Evolutionary conservation across 2,797 vertebrate species (phyloP), one percentile per base, ranked within the genome.

Genomic region (Arctocebus calabarensis): DNA sequence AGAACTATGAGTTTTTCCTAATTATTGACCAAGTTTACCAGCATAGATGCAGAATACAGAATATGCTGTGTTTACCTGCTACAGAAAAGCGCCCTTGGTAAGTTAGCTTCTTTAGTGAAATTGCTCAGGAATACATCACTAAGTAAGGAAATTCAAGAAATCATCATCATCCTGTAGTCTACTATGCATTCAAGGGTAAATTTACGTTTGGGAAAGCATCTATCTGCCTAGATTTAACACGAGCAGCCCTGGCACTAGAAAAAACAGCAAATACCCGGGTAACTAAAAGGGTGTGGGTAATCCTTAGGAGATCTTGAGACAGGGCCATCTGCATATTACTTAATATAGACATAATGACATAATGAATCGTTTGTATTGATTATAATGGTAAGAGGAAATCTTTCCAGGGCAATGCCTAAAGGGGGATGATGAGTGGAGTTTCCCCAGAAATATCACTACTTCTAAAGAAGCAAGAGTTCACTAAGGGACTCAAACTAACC

Each of bases 141-240:
- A 19, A 66, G 32, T 66, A 66, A 66, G 78, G 40, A 20, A 86
- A 88, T 55, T 45, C 55, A 73, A 55, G 66, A 92, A 90, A 87
- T 79, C 12, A 62, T 55, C 70, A 71, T 43, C 10, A n/a, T 52
- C 34, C 22, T 82, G 37, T 62, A 7, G 52, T 66, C 27, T 34
- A 88, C 43, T 37, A 52, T 25, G 73, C 13, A 1, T 25, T 52
- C 61, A 70, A 59, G 27, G 85, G 43, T 32, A 25, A 48, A 11
- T 93, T 82, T 88, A 23, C 66, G 91, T 82, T 84, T 94, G 86
- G 40, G 68, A 74, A 95, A 43, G 14, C 29, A 81, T 87, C 34
- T 70, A 27, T 84, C n/a, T 90, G 87, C 55, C 84, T 23, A 81
- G 71, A 45, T 70, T 62, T 68, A 71, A 90, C 59, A 57, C 34